Conservation (phyloP, 2,888 invertebrate genomes). For the Gastracanthus pulcherrimus region DNA sequence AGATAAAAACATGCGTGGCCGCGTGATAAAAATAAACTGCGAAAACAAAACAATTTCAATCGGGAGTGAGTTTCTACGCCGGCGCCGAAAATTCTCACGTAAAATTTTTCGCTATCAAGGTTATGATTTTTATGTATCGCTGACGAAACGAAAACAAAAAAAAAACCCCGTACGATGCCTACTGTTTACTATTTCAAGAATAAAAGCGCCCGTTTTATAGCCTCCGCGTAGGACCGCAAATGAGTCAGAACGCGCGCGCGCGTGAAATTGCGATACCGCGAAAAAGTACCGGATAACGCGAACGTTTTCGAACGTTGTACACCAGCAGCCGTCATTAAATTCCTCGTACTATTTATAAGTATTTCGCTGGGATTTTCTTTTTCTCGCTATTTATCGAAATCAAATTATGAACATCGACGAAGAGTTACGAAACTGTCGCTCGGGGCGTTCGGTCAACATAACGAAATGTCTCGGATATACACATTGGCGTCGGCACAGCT, state of each 20-base stretch:
- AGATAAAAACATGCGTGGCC: neutral
- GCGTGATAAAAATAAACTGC: conserved; percentile 2
- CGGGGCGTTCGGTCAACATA: neutral
- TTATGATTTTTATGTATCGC: neutral
- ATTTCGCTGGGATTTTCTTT: neutral
- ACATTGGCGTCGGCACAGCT: neutral
- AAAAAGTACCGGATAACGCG: neutral
- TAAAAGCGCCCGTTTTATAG: neutral
- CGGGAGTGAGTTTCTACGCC: neutral
- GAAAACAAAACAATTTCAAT: neutral
- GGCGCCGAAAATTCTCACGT: neutral
- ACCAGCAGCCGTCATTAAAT: neutral
- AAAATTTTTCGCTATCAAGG: too few relatives aligned
- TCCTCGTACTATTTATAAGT: neutral
- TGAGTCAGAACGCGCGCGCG: neutral
- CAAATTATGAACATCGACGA: neutral
- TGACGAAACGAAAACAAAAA: neutral
- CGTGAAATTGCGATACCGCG: neutral
- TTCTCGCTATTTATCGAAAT: neutral
- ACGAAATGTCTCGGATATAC: conserved; percentile 13
- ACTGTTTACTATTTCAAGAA: neutral
- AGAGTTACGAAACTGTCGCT: conserved; percentile 10
- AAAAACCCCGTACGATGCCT: neutral
- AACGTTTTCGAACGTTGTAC: neutral
- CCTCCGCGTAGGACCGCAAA: neutral